These are phyloP conservation scores for Epinephelus coioides DNA, from an alignment of 2,797 vertebrate genomes.

Conservation along the genomic window DNA sequence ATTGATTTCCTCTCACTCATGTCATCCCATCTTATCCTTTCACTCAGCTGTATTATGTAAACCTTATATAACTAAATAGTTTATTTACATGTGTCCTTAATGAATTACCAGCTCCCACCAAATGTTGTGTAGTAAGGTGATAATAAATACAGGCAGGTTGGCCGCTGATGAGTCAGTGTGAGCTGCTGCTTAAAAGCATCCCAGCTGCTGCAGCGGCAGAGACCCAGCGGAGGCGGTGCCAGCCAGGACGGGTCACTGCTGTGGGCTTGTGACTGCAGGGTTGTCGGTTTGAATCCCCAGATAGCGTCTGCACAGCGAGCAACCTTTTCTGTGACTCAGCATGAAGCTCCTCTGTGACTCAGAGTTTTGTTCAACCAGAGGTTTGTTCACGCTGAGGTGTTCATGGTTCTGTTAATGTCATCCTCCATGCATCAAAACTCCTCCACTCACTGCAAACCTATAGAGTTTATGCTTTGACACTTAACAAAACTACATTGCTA, in stretches of 20 bases:
- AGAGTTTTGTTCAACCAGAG: conserved; percentile 21
- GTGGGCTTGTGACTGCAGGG: conserved; percentile 25
- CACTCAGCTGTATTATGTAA: conserved; percentile 11
- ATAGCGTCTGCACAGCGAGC: conserved; percentile 32
- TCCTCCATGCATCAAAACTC: background rate
- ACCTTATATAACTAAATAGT: conserved; percentile 6
- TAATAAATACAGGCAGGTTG: conserved; percentile 32
- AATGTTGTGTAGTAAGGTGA: conserved; percentile 23
- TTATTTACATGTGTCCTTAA: conserved; percentile 11
- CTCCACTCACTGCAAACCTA: background rate
- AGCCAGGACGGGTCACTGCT: conserved; percentile 11
- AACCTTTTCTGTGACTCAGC: conserved; percentile 42
- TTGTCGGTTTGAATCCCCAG: conserved; percentile 65
- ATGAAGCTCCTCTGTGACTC: conserved; percentile 38
- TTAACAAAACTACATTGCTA: background rate
- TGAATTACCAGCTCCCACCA: conserved; percentile 31
- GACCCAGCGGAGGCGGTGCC: conserved; percentile 19
- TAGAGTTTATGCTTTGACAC: background rate
- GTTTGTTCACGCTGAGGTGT: conserved; percentile 13
- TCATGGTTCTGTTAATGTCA: conserved; percentile 24
- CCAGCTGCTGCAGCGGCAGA: background rate
- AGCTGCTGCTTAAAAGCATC: conserved; percentile 17
- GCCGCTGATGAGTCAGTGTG: conserved; percentile 23
- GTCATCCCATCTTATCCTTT: background rate
- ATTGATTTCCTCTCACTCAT: background rate